Evolutionary conservation across 1,140 invertebrate genomes (phyloP).

Genomic region (Anthonomus grandis): DNA sequence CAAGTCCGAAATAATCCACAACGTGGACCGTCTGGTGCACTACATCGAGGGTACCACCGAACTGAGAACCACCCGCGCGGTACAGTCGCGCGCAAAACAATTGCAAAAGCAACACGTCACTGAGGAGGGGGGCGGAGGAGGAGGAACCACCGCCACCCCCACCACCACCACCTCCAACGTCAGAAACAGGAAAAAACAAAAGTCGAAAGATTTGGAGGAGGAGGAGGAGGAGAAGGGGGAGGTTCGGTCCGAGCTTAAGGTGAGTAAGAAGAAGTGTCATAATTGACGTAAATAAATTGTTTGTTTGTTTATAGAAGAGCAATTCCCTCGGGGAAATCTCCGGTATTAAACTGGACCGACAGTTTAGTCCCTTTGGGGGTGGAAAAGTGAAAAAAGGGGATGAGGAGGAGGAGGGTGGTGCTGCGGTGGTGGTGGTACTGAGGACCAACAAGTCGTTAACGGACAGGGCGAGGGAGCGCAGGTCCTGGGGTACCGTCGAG

Average conservation of each 20-base stretch:
- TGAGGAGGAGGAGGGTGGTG: constrained; percentile 29
- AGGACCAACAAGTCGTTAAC: constrained; percentile 34
- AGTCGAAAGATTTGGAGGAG: constrained; percentile 23
- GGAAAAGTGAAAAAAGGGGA: constrained; percentile 22
- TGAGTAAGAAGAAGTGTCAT: background rate
- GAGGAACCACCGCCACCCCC: constrained; percentile 21
- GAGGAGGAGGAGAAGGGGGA: constrained; percentile 16
- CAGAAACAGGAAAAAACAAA: constrained; percentile 8
- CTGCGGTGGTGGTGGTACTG: constrained; percentile 34
- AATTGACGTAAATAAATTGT: background rate
- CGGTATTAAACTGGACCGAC: constrained; percentile 61
- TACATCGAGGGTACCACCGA: constrained; percentile 52
- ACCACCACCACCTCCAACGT: too few relatives aligned
- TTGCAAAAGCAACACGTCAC: constrained; percentile 36
- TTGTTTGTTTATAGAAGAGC: constrained; percentile 54
- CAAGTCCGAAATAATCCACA: constrained; percentile 43
- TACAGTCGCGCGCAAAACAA: constrained; percentile 37
- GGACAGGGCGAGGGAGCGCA: constrained; percentile 52
- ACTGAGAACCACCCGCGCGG: constrained; percentile 16
- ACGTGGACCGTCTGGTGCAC: constrained; percentile 52
- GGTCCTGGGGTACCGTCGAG: constrained; percentile 64
- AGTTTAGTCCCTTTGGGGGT: constrained; percentile 44
- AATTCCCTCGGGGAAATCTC: constrained; percentile 70
- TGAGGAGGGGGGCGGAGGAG: constrained; percentile 29
- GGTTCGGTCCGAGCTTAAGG: constrained; percentile 17